Conservation (phyloP, 2,113 vertebrate genomes). For the Grammomys dolichurus region DNA sequence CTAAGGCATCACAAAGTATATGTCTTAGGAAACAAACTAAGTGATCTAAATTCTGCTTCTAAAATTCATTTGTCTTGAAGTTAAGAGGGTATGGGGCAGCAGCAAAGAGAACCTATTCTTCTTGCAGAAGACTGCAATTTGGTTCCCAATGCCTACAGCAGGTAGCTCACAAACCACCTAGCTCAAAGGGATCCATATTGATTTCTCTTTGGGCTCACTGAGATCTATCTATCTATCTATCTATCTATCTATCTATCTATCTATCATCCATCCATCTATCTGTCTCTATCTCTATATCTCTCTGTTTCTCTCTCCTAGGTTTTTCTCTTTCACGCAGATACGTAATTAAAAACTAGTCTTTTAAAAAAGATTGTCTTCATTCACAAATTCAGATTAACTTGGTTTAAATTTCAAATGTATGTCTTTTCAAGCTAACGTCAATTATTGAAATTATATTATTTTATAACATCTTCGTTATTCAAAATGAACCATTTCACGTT, state of each 20-base stretch:
- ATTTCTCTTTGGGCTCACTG: too few species aligned
- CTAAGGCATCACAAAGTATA: background rate
- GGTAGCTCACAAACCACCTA: background rate
- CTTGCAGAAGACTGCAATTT: background rate
- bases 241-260: background rate
- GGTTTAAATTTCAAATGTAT: background rate
- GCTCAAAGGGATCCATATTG: too few species aligned
- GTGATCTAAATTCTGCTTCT: background rate
- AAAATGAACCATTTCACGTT: background rate
- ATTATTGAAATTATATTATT: background rate
- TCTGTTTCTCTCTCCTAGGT: background rate
- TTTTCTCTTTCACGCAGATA: background rate
- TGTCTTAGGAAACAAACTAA: background rate
- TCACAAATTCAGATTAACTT: conserved; percentile 21
- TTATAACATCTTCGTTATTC: background rate
- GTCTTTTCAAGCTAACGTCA: background rate
- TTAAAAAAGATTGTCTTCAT: background rate
- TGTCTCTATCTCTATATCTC: too few species aligned
- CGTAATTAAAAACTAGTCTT: background rate
- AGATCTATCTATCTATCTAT: background rate
- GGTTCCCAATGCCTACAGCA: background rate
- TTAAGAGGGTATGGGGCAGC: background rate
- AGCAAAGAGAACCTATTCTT: background rate
- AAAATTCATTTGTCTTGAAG: background rate
- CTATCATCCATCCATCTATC: background rate